These are phyloP conservation scores for Eupithecia pulchellata DNA, from an alignment of 2,888 invertebrate species.

Conservation along the genomic window DNA sequence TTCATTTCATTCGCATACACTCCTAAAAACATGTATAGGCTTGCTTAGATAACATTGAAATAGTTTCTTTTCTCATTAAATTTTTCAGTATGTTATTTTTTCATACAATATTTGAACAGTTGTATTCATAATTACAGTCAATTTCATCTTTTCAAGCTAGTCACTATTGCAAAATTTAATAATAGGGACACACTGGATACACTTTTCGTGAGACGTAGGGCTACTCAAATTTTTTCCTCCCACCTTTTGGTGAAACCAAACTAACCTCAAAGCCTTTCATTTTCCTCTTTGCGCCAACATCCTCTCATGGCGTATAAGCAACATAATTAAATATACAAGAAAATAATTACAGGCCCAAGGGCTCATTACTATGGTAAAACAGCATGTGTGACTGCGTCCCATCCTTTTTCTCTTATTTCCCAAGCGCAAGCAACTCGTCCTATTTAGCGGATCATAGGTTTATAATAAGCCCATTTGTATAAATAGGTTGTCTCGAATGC, in stretches of 20 bases:
- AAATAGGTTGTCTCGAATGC: not conserved
- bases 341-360: conserved; percentile 31
- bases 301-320: conserved; percentile 24
- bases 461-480: conserved; percentile 5
- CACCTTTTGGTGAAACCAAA: not conserved
- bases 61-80: too few species aligned
- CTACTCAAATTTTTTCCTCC: not conserved
- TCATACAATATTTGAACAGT: too few species aligned
- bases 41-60: too few species aligned
- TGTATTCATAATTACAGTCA: too few species aligned
- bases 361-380: conserved; percentile 42
- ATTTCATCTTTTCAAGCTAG: too few species aligned
- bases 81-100: too few species aligned
- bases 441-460: conserved; percentile 10
- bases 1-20: too few species aligned
- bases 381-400: conserved; percentile 26
- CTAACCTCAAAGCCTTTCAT: not conserved
- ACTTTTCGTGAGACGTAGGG: too few species aligned
- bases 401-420: conserved; percentile 15
- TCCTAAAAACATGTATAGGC: too few species aligned
- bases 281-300: conserved; percentile 11
- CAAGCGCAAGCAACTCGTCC: not conserved
- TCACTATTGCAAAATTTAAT: too few species aligned
- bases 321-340: conserved; percentile 27
- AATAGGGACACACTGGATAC: too few species aligned